Evolutionary conservation across 1,140 invertebrate species (phyloP).

Genomic region (Lepeophtheirus salmonis): DNA sequence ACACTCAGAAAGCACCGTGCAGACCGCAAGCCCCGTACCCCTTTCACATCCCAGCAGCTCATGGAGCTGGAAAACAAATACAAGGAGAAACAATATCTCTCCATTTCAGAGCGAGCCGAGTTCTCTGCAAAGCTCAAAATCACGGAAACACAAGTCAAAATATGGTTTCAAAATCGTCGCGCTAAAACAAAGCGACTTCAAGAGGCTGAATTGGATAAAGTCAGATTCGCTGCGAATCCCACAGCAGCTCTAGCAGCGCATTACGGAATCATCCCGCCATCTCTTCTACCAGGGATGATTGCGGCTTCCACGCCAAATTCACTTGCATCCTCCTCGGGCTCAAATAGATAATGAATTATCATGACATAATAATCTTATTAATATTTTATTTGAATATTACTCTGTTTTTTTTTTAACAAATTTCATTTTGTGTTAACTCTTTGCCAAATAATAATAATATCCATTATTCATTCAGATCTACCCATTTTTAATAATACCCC

Average conservation of each 20-base stretch:
- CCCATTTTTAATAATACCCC: too few species aligned
- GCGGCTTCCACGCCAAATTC: not conserved
- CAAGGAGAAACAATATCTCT: slow-evolving; percentile 41
- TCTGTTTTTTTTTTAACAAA: not conserved
- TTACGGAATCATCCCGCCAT: slow-evolving; percentile 15
- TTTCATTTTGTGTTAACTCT: too few species aligned
- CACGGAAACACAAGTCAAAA: slow-evolving; percentile 44
- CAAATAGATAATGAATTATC: not conserved
- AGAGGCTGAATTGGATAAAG: slow-evolving; percentile 35
- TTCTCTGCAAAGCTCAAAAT: slow-evolving; percentile 39
- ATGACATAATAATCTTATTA: not conserved
- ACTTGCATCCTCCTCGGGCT: not conserved
- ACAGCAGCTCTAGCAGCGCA: not conserved
- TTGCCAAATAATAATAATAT: too few species aligned
- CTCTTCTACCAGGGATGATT: slow-evolving; percentile 12
- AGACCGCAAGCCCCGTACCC: slow-evolving; percentile 44
- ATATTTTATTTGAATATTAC: not conserved
- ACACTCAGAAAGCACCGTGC: slow-evolving; percentile 42
- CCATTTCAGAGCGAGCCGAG: slow-evolving; percentile 44
- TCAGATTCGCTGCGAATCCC: slow-evolving; percentile 23
- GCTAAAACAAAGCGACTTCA: slow-evolving; percentile 39
- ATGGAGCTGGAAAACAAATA: slow-evolving; percentile 43
- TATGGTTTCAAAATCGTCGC: slow-evolving; percentile 41
- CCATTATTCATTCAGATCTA: too few species aligned
- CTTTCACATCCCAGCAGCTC: slow-evolving; percentile 45